phyloP scores from a whole-genome alignment of 2,797 vertebrate genomes.

The Thripadectes ignobilis region DNA sequence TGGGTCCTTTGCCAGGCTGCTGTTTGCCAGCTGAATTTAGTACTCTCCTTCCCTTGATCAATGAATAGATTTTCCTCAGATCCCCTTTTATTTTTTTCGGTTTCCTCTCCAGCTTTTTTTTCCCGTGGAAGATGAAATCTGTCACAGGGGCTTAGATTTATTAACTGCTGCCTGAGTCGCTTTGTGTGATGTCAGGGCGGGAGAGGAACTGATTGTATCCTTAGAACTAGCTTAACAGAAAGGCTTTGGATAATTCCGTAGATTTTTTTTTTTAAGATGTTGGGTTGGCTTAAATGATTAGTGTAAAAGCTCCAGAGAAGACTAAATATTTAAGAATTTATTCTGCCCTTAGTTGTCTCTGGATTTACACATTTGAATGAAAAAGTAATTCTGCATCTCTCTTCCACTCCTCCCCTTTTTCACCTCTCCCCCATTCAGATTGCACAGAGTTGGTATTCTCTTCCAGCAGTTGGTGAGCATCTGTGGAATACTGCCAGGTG shows the following conservation, averaged over 20 bases:
- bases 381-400: not conserved
- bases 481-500: not conserved
- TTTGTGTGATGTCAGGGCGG: slow-evolving; percentile 13
- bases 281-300: slow-evolving; percentile 59
- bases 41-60: not conserved
- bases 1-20: not conserved
- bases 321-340: slow-evolving; percentile 33
- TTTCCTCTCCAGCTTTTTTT: not conserved
- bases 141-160: slow-evolving; percentile 59
- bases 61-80: not conserved
- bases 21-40: slow-evolving; percentile 10
- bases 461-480: not conserved
- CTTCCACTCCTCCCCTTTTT: not conserved
- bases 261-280: slow-evolving; percentile 26
- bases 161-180: slow-evolving; percentile 49
- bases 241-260: slow-evolving; percentile 44
- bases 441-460: not conserved
- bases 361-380: slow-evolving; percentile 39
- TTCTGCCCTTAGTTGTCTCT: not conserved
- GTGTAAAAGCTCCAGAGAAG: slow-evolving; percentile 13
- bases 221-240: slow-evolving; percentile 45
- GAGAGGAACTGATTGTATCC: not conserved
- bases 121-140: slow-evolving; percentile 37
- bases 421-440: not conserved
- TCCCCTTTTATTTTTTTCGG: not conserved